These are phyloP conservation scores for human (Homo sapiens) DNA, from an alignment of 2,113 vertebrate species.

Conservation along the genomic window DNA sequence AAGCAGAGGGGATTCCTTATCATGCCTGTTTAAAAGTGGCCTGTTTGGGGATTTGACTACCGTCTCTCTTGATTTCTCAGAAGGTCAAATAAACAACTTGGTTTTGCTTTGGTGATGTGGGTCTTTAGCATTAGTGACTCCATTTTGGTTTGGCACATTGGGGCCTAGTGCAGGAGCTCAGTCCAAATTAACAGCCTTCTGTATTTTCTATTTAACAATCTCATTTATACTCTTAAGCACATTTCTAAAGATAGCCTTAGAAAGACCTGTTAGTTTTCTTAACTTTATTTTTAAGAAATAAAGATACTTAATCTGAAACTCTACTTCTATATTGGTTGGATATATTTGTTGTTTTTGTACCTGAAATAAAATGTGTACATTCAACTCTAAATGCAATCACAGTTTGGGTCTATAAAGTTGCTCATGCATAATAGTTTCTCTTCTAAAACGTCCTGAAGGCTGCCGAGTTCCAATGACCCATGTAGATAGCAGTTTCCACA, in stretches of 20 bases:
- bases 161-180: too few relatives aligned
- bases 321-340: not conserved
- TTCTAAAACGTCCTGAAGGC: not conserved
- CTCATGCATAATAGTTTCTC: not conserved
- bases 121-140: not conserved
- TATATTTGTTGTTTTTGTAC: not conserved
- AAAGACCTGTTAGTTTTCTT: not conserved
- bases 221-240: not conserved
- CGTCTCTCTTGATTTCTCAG: not conserved
- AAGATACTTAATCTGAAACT: not conserved
- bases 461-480: not conserved
- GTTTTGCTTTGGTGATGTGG: not conserved
- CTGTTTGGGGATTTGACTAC: not conserved
- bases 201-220: not conserved
- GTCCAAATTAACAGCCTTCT: not conserved
- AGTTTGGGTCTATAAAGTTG: not conserved
- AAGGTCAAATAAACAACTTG: not conserved
- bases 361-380: not conserved
- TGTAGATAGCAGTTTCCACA: not conserved
- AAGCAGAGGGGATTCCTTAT: not conserved
- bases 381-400: not conserved
- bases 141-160: accelerated
- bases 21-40: not conserved
- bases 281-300: slow-evolving; percentile 25
- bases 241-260: not conserved